Evolutionary conservation across 2,113 vertebrate genomes (phyloP).

Genomic region (Campylomormyrus tamandua): DNA sequence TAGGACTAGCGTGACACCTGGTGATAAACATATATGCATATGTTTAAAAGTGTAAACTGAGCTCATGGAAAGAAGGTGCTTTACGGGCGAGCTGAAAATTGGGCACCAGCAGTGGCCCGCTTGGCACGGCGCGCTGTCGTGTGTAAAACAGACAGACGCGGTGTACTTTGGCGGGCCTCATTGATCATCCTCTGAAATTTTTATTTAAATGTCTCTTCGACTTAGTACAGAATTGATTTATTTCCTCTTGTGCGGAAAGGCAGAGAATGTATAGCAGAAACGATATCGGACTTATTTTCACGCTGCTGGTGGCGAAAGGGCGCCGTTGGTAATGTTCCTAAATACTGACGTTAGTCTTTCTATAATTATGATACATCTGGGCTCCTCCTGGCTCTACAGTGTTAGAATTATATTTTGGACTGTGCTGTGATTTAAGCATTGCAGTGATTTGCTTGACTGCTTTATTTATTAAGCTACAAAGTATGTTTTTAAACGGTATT

Average conservation of each 20-base stretch:
- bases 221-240: background rate
- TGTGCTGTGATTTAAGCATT: background rate
- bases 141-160: background rate
- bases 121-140: background rate
- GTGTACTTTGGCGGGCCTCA: background rate
- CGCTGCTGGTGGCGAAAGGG: background rate
- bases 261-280: background rate
- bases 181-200: background rate
- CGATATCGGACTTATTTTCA: background rate
- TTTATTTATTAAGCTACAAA: background rate
- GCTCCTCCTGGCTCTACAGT: background rate
- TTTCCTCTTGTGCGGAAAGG: background rate
- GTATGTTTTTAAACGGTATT: background rate
- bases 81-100: background rate
- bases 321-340: background rate
- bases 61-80: background rate
- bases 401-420: background rate
- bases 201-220: slow-evolving; percentile 1
- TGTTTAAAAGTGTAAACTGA: background rate
- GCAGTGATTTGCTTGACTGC: background rate
- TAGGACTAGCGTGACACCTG: background rate
- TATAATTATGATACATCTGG: background rate
- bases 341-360: background rate
- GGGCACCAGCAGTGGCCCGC: background rate
- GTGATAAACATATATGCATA: background rate